Percentiles rank a stretch among this genome's conserved stretches.
Conservation (phyloP, 2,797 vertebrate species). For the Nyctibius grandis region DNA sequence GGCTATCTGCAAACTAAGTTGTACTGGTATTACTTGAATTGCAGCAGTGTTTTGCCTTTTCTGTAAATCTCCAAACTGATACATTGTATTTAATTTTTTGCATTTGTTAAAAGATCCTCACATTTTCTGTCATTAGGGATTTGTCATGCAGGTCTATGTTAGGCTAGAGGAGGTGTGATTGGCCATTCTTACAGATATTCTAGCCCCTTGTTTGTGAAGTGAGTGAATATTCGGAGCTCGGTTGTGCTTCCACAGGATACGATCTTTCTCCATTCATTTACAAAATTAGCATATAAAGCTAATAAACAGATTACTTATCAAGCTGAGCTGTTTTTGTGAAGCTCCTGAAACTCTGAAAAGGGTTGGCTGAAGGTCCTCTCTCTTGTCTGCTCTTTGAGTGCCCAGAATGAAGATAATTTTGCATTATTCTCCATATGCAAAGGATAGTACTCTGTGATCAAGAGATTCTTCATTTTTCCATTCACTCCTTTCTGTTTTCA, state of each 20-base stretch:
- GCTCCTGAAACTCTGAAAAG: background rate
- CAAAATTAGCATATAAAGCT: background rate
- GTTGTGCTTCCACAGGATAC: background rate
- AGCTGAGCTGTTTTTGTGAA: background rate
- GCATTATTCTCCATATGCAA: rapidly evolving
- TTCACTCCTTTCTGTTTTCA: background rate
- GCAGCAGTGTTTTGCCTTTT: background rate
- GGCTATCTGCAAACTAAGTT: background rate
- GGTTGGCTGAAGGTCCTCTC: rapidly evolving
- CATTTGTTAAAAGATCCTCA: background rate
- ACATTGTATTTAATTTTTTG: background rate
- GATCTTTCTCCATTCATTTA: background rate
- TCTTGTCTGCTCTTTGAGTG: background rate
- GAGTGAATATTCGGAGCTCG: background rate
- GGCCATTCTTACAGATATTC: background rate
- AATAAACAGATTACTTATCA: background rate
- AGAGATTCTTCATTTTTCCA: background rate
- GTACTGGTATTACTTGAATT: background rate
- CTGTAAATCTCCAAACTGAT: background rate
- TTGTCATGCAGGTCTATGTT: rapidly evolving
- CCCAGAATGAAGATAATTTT: background rate
- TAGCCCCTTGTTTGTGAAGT: rapidly evolving
- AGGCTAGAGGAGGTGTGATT: background rate
- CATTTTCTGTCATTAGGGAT: background rate
- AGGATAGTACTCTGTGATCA: background rate